A percentile compares a stretch with the other conserved stretches of the same genome.
Conservation (phyloP, 35 echinoderm and acorn worm genomes). For the Anneissia japonica region DNA sequence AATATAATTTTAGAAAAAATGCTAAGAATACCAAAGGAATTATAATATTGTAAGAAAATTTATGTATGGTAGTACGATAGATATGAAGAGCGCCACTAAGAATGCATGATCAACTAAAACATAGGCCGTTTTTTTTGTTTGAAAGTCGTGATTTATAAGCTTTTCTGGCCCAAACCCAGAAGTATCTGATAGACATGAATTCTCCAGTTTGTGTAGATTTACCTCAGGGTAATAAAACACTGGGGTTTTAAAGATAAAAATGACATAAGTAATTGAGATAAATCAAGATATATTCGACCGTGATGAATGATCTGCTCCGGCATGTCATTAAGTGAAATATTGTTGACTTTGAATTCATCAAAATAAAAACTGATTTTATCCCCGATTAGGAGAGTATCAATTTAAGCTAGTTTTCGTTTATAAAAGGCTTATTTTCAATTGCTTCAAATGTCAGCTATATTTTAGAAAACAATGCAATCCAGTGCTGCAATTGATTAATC, state of each 20-base stretch:
- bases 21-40: too few relatives aligned
- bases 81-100: too few relatives aligned
- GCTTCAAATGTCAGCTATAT: background rate
- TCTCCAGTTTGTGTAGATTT: background rate
- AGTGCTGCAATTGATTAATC: too few relatives aligned
- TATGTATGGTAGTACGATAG: too few relatives aligned
- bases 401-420: background rate
- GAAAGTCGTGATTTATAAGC: background rate
- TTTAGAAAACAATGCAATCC: too few relatives aligned
- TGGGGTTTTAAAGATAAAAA: background rate
- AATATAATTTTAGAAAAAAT: too few relatives aligned
- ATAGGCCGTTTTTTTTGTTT: too few relatives aligned
- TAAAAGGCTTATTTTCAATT: background rate
- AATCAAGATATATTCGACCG: background rate
- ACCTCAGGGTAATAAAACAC: background rate
- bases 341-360: background rate
- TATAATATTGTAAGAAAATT: too few relatives aligned
- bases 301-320: background rate
- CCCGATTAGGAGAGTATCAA: background rate
- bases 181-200: background rate
- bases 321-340: background rate
- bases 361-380: conserved; percentile 2
- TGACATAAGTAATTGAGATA: background rate
- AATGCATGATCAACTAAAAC: too few relatives aligned
- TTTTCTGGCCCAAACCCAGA: background rate